Evolutionary conservation across 2,888 invertebrate species (phyloP), one percentile per base, ranked within the genome.

Genomic region (Andrena minutula): DNA sequence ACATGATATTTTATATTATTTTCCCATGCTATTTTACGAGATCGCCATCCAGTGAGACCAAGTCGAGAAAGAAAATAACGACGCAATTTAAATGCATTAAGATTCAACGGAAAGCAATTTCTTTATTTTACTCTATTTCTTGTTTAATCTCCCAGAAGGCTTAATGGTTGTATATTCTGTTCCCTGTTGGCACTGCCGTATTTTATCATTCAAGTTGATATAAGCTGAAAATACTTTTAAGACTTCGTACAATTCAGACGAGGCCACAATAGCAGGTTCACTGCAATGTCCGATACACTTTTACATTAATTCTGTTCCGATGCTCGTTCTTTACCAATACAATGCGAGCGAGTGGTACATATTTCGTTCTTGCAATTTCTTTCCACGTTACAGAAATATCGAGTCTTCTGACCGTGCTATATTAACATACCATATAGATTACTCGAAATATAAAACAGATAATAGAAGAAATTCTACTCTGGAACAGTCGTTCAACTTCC

Each of bases 51-150:
- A 10, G 8, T 16, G 32, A 5, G 28, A 51, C n/a, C 20, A 53
- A 35, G n/a, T 23, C 63, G n/a, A 32, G 53, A 8, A 49, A 65
- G 51, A 53, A 53, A 53, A 26, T 51, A 26, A 63, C 32, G 72
- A 72, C 23, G 23, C 53, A 26, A 64, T 72, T 72, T 72, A 63
- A 72, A 72, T 53, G 72, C 72, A 53, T 72, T 72, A 63, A 64
- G 53, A 53, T 35, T 35, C 63, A 23, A 53, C 16, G 63, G 51
- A 51, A 35, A 53, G 23, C 72, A 32, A 49, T 35, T 53, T 35
- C 51, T 16, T 63, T 51, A 32, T n/a, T 64, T 64, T 53, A 0
- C 51, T 51, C 61, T 23, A 71, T 61, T 71, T 63, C 26, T 49
- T 8, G 49, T 16, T 49, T 35, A 61, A 47, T 32, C 20, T 49